phyloP scores from a whole-genome alignment of 30 jellyfish, hydroid and myxozoan genomes.

The Pseudorhiza aurosa region DNA sequence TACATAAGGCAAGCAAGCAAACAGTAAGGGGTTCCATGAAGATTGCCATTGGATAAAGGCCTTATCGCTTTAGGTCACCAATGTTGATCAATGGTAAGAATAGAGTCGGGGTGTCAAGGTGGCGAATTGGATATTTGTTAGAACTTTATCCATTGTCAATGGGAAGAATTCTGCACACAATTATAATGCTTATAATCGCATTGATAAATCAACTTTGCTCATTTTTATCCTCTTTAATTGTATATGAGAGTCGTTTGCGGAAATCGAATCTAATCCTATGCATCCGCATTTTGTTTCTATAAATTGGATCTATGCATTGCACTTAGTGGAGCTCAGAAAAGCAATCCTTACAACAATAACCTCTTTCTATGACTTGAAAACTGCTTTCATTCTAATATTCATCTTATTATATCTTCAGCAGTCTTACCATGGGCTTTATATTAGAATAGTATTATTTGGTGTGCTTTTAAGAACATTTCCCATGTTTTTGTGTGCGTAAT shows the following conservation, averaged over 20 bases:
- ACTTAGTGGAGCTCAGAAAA: not conserved
- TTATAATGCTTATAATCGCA: constrained; percentile 15
- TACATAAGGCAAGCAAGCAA: too few species aligned
- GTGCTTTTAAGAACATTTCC: too few species aligned
- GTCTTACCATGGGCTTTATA: not conserved
- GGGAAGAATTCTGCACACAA: not conserved
- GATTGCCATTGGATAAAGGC: too few species aligned
- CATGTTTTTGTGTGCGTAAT: too few species aligned
- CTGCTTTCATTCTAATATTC: not conserved
- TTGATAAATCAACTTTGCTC: constrained; percentile 23
- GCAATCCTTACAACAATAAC: not conserved
- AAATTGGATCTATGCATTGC: constrained; percentile 3
- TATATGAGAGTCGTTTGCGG: constrained; percentile 19
- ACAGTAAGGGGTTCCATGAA: too few species aligned
- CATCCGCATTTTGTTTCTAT: constrained; percentile 3
- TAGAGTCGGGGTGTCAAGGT: too few species aligned
- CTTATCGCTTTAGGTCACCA: too few species aligned
- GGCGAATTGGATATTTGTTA: too few species aligned
- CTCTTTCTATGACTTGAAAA: not conserved
- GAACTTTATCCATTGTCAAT: not conserved
- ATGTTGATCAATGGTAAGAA: too few species aligned
- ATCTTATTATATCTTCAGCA: not conserved
- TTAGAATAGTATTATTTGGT: too few species aligned
- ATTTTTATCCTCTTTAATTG: constrained; percentile 17
- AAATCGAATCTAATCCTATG: constrained; percentile 12